phyloP scores from a whole-genome alignment of 2,888 invertebrate genomes.

The Drosophila melanosoma region DNA sequence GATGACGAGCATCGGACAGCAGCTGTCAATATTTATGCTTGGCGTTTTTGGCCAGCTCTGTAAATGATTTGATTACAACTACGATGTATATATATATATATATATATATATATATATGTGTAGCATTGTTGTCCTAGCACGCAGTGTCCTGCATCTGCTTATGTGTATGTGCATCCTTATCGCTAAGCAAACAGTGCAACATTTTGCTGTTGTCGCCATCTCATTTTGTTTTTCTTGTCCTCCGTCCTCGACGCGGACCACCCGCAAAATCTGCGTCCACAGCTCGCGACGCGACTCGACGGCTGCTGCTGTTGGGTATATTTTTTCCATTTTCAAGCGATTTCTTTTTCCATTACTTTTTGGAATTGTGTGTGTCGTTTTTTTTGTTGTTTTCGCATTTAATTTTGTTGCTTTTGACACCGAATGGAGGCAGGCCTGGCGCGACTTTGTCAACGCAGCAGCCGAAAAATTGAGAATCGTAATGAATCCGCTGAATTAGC shows the following conservation, averaged over 20 bases:
- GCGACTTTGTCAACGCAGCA: conserved; percentile 55
- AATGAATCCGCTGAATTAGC: conserved; percentile 59
- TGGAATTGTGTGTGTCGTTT: neutral
- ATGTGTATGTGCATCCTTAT: conserved; percentile 62
- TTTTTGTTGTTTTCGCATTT: conserved; percentile 66
- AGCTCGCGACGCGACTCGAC: conserved; percentile 14
- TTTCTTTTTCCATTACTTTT: conserved; percentile 19
- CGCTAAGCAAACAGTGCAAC: conserved; percentile 74
- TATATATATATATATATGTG: neutral
- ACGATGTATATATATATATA: neutral
- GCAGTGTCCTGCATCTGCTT: conserved; percentile 33
- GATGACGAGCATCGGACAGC: conserved; percentile 41
- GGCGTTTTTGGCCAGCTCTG: conserved; percentile 39
- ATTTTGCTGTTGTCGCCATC: conserved; percentile 70
- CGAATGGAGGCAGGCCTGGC: conserved; percentile 66
- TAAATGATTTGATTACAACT: conserved; percentile 43
- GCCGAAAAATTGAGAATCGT: conserved; percentile 33
- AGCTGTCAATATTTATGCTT: conserved; percentile 71
- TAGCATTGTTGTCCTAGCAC: conserved; percentile 54
- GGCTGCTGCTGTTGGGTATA: conserved; percentile 35
- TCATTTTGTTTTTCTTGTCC: conserved; percentile 67
- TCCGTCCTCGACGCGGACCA: conserved; percentile 59
- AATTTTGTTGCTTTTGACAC: conserved; percentile 81
- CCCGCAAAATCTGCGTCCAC: conserved; percentile 62
- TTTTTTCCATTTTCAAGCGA: conserved; percentile 40